These are phyloP conservation scores for Chymomyza caudatula DNA, from an alignment of 2,888 invertebrate species.

Conservation along the genomic window DNA sequence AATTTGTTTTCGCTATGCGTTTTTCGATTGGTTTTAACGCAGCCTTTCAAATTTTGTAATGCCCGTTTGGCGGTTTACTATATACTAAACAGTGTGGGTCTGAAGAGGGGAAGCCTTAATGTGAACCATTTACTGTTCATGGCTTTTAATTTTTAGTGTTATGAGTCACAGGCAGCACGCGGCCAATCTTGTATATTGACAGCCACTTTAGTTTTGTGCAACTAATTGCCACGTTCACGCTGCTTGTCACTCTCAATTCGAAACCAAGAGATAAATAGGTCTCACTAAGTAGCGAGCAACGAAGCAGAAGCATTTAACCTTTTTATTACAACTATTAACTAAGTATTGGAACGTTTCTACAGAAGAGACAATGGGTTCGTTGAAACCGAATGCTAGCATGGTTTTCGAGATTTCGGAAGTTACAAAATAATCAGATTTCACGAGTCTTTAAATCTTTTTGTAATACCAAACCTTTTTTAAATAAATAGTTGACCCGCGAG, in stretches of 20 bases:
- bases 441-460: too few species aligned
- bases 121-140: slow-evolving; percentile 3
- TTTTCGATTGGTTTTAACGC: slow-evolving; percentile 14
- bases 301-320: too few species aligned
- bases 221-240: background rate
- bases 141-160: slow-evolving; percentile 6
- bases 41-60: slow-evolving; percentile 25
- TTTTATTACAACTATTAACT: too few species aligned
- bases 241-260: background rate
- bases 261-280: background rate
- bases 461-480: too few species aligned
- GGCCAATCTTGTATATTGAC: background rate
- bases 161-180: slow-evolving; percentile 20
- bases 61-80: background rate
- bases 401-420: too few species aligned
- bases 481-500: too few species aligned
- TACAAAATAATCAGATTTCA: too few species aligned
- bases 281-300: background rate
- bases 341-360: too few species aligned
- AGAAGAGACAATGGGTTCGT: too few species aligned
- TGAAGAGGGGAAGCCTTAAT: slow-evolving; percentile 1
- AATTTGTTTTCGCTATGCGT: slow-evolving; percentile 3
- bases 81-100: background rate
- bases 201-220: background rate
- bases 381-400: too few species aligned